Evolutionary conservation across 2,888 invertebrate genomes (phyloP), one percentile per base, ranked within the genome.

Genomic region (Monoplex corrugatus): DNA sequence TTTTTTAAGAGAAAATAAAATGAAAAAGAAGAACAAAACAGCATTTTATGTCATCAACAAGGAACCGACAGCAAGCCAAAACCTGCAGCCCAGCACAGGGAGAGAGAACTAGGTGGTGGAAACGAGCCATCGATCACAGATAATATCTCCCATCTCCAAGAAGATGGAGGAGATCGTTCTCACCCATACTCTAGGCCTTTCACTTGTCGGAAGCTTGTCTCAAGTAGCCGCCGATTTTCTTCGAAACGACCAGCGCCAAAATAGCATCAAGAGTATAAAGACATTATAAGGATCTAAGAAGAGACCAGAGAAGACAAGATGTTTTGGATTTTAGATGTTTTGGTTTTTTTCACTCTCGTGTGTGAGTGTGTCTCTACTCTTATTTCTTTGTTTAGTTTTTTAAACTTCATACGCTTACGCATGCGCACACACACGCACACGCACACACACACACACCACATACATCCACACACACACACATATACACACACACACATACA

Each of bases 121-220:
- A 50, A 84, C 38, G 40, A 45, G 32, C 19, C 19, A 82, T 82
- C 82, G 82, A 82, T 82, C 82, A 82, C n/a, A 82, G 82, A 82
- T 82, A 45, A 45, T 82, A 82, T 82, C 82, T 82, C 82, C 82
- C 82, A 16, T 44, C n/a, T n/a, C 44, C n/a, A 82, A 45, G 40
- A 45, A 45, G 44, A 82, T 82, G 23, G 78, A 80, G 78, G 78
- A 80, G 78, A 80, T 80, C 6, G 43, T 32, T 45, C 45, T 40
- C 45, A 1, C 45, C n/a, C 23, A 28, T 45, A 63, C 45, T 44
- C 68, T 32, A 87, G 19, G 35, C 45, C 87, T 78, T 87, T 87
- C 45, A 75, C 78, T 68, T 87, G 87, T 87, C 87, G 87, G 87
- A 87, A 87, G 63, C 43, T 78, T 82, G 78, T 82, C 57, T 87